Evolutionary conservation across 2,113 vertebrate species (phyloP), one percentile per base, ranked within the genome.

Genomic region (Pygoscelis adeliae): DNA sequence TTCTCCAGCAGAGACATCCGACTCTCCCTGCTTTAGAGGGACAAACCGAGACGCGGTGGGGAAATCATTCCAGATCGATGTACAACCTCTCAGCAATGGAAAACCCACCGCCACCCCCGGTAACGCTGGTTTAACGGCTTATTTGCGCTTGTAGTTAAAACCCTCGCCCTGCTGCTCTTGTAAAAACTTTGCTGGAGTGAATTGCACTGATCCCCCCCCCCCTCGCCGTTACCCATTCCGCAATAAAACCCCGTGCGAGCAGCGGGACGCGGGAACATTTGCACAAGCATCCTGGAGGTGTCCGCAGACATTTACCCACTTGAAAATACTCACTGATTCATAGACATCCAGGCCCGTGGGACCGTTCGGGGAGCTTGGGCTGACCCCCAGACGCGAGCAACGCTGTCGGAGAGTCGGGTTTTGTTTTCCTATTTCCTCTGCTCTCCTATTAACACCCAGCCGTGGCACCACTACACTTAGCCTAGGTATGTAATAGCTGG

Each of bases 401-500:
- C 2, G 46, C 8, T 52, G 38, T 59, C 1, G 0, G 61, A n/a
- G 32, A 38, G 66, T 17, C 1, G 5, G 6, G 30, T 2, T 83
- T 95, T 80, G 17, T 52, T 65, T 80, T 62, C 34, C 44, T 44
- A 0, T 58, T 34, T 66, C 36, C 47, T n/a, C 29, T 29, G 4
- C n/a, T 87, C 49, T 72, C 38, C 47, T 50, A 6, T 67, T 50
- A 76, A 71, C 61, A 13, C 25, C 16, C 85, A 47, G 49, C n/a
- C 9, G 8, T 36, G 62, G 58, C 86, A 73, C 21, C 62, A 2
- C 86, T 55, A 32, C 71, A 25, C 53, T 87, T 53, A 67, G 9
- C 4, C 44, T 9, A 86, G 96, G 89, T 91, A 19, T 3, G 77
- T 96, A 96, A 96, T 96, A 92, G 80, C 91, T 40, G 87, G 80